Conservation (phyloP, 2,113 vertebrate species). For the Xiphorhynchus elegans region DNA sequence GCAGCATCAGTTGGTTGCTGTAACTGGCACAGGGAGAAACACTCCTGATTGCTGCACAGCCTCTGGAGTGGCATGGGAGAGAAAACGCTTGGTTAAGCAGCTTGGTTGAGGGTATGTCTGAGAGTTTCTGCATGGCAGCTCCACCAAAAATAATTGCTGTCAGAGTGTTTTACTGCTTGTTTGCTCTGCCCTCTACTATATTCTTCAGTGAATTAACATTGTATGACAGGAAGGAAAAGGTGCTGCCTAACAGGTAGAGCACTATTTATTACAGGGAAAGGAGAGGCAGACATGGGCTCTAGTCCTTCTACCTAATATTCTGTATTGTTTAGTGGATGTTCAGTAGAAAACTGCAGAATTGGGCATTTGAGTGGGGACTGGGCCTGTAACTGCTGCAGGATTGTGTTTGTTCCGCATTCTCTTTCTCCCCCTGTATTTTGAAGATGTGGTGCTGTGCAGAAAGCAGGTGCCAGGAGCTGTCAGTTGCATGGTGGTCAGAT, state of each 20-base stretch:
- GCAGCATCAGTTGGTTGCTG: not conserved
- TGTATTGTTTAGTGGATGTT: not conserved
- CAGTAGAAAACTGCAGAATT: not conserved
- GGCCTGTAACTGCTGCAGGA: not conserved
- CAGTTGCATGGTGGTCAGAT: not conserved
- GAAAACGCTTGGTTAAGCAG: not conserved
- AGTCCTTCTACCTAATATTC: not conserved
- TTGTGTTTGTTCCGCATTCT: not conserved
- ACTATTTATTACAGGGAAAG: not conserved
- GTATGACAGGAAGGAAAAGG: constrained; percentile 9
- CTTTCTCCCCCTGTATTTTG: not conserved
- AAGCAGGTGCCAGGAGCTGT: not conserved
- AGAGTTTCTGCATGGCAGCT: not conserved
- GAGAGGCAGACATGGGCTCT: not conserved
- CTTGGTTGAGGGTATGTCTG: not conserved
- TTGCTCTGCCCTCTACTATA: not conserved
- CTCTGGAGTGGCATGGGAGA: not conserved
- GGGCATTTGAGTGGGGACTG: not conserved
- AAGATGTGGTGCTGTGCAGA: not conserved
- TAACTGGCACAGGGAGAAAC: not conserved
- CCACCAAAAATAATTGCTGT: constrained; percentile 20
- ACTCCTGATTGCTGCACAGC: not conserved
- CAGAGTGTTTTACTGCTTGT: not conserved
- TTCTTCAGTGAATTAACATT: not conserved
- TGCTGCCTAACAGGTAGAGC: not conserved